Conservation (phyloP, 2,888 invertebrate species). For the Drosophila tripunctata region DNA sequence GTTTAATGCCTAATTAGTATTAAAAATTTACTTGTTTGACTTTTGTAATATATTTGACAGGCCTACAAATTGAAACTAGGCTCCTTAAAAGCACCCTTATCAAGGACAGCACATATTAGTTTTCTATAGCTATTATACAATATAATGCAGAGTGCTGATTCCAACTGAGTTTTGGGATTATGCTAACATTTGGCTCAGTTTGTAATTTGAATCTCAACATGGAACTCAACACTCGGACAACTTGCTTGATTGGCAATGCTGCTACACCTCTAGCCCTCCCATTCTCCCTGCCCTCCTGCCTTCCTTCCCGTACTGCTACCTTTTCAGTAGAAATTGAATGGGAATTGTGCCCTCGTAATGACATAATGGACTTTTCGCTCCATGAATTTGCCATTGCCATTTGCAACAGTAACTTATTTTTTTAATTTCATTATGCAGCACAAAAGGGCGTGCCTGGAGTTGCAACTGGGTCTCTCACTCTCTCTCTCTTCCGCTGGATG, state of each 20-base stretch:
- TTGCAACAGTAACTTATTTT: constrained; percentile 82
- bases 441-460: constrained; percentile 72
- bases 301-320: not conserved
- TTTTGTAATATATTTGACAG: constrained; percentile 15
- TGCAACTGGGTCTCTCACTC: constrained; percentile 24
- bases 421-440: constrained; percentile 82
- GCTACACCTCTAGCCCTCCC: not conserved
- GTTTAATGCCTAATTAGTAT: constrained; percentile 1
- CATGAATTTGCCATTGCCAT: constrained; percentile 49
- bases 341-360: constrained; percentile 68
- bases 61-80: constrained; percentile 3
- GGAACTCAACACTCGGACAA: constrained; percentile 51
- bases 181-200: constrained; percentile 55
- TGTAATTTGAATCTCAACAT: constrained; percentile 72
- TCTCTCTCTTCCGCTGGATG: too few species aligned
- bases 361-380: constrained; percentile 75
- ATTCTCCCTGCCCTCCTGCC: not conserved
- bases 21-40: constrained; percentile 17
- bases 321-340: constrained; percentile 29
- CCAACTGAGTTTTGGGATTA: constrained; percentile 56
- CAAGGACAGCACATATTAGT: not conserved
- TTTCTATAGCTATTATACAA: not conserved
- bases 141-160: not conserved
- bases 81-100: constrained; percentile 39
- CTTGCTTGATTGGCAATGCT: constrained; percentile 49